phyloP scores from a whole-genome alignment of 2,113 vertebrate genomes.

The Neolamprologus longior region DNA sequence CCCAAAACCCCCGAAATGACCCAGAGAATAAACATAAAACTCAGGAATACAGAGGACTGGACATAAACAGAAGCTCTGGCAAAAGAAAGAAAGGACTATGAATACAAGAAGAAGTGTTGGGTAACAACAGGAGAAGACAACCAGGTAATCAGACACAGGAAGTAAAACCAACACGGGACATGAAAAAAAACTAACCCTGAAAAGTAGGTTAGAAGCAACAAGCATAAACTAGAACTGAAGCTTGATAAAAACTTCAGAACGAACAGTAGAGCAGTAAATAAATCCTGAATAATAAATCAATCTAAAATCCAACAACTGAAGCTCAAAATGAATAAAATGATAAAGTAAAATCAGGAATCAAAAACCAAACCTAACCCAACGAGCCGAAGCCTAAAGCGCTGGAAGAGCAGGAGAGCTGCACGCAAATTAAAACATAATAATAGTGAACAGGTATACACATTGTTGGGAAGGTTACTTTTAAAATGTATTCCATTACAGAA shows the following conservation, averaged over 20 bases:
- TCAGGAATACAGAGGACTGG: background rate
- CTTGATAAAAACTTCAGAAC: background rate
- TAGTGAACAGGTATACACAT: background rate
- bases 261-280: background rate
- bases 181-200: background rate
- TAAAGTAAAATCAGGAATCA: background rate
- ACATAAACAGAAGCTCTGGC: background rate
- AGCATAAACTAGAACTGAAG: background rate
- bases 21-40: background rate
- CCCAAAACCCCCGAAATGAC: background rate
- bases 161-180: accelerated
- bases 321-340: background rate
- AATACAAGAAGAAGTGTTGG: background rate
- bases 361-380: background rate
- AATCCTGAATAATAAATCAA: background rate
- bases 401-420: background rate
- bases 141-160: background rate
- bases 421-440: background rate
- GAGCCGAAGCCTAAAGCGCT: background rate
- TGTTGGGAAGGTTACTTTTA: too few relatives aligned
- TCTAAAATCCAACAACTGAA: background rate
- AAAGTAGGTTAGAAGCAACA: background rate
- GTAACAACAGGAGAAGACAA: background rate
- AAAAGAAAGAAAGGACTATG: accelerated
- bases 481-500: too few relatives aligned